Base-by-base conservation (phyloP, 2,113 vertebrate genomes). In the Rhegmatorhina hoffmannsi region DNA sequence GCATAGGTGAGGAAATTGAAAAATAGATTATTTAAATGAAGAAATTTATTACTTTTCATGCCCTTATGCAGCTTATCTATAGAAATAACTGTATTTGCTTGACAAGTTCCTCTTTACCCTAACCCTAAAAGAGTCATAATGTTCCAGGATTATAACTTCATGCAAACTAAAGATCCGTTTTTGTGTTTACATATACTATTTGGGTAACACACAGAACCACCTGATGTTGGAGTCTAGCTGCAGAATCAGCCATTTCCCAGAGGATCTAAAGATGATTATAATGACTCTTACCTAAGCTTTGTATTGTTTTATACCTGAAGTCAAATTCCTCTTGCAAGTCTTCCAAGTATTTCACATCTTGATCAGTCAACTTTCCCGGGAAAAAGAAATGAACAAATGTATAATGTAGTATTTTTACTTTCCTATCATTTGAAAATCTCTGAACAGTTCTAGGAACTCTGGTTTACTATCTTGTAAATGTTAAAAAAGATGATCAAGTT, bases 271-370 rank as follows among this genome's bases (percentile, higher is more conserved):
- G 43, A 44, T 26, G 9, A 53, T 15, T 52, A 70, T 44, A 89
- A 84, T 72, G 92, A 14, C 67, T 90, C 98, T 98, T 97, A 99
- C 99, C 99, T 97, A 99, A 98, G 81, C 98, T 99, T 92, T 99
- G 99, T 58, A 99, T 98, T 53, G 98, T 99, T 98, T 99, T 99
- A 96, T 99, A 99, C 55, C 99, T 98, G 97, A 99, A 99, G 96
- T 99, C 99, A 97, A 99, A 99, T 95, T 99, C 99, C 52, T 99
- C 99, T 95, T 99, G 99, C 97, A 99, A 96, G 95, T 99, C 99
- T 96, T 99, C 99, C 81, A 99, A 97, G 97, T 98, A 98, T 96
- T 99, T 99, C 82, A 99, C 98, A 60, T 98, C 98, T 97, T 99
- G 99, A 94, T 99, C 99, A 96, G 99, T 98, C 97, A 99, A 96